A percentile compares a stretch with the other conserved stretches of the same genome.
Conservation (phyloP, 2,888 invertebrate species). For the Sinodicranocentrus sp. region DNA sequence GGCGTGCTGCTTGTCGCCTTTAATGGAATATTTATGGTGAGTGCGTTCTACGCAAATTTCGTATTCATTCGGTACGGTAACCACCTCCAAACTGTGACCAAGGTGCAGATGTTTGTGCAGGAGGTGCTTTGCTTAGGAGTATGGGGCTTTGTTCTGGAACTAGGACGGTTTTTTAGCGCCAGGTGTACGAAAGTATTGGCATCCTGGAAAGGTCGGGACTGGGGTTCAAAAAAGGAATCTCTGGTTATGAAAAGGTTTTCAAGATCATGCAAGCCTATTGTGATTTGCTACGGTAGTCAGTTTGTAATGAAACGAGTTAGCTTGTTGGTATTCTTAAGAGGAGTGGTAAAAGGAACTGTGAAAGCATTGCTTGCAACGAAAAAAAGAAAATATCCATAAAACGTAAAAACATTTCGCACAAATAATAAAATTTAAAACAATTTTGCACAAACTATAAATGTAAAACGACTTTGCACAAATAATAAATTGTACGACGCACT, state of each 20-base stretch:
- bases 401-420: too few species aligned
- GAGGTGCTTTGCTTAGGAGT: neutral
- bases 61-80: slow-evolving; percentile 10
- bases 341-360: neutral
- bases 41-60: neutral
- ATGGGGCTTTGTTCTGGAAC: neutral
- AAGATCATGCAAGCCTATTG: slow-evolving; percentile 12
- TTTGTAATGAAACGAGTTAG: slow-evolving; percentile 9
- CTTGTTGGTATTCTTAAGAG: neutral
- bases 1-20: neutral
- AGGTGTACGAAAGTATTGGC: neutral
- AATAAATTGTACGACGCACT: too few species aligned
- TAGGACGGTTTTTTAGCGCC: neutral
- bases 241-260: neutral
- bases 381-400: too few species aligned
- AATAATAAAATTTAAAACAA: too few species aligned
- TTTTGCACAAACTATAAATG: too few species aligned
- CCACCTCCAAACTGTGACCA: neutral
- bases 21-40: neutral
- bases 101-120: neutral
- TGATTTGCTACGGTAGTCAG: neutral
- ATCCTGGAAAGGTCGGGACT: neutral
- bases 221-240: neutral
- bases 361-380: neutral
- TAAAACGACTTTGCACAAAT: too few species aligned